Percentiles rank a stretch among this genome's conserved stretches.
phyloP scores from a whole-genome alignment of 2,797 vertebrate species.

The Bradypodion pumilum region DNA sequence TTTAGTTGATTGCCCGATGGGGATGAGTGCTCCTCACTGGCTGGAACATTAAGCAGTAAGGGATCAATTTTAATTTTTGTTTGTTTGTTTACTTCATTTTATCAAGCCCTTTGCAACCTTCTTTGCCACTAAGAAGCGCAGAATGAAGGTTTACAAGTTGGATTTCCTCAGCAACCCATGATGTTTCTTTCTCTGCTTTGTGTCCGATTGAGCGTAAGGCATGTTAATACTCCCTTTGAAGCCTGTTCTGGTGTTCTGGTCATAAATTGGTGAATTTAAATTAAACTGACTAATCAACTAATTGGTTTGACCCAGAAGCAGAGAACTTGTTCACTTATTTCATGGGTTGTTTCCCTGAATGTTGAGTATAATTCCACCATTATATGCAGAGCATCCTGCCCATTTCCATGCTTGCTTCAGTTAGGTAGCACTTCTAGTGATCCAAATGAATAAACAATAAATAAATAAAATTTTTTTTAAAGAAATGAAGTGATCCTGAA shows the following conservation, averaged over 20 bases:
- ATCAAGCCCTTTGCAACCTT: not conserved
- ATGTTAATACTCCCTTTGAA: not conserved
- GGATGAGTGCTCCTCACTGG: not conserved
- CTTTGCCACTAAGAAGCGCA: not conserved
- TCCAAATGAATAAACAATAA: not conserved
- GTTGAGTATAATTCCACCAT: not conserved
- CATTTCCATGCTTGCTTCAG: not conserved
- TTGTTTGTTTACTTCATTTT: not conserved
- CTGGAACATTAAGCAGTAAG: not conserved
- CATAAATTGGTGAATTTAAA: not conserved
- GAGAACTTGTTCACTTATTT: too few relatives aligned
- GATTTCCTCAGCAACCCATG: not conserved
- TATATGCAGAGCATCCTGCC: not conserved
- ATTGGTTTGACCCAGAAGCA: not conserved
- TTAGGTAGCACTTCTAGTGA: too few relatives aligned
- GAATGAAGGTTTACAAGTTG: not conserved
- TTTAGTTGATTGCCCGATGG: not conserved
- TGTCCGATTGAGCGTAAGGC: not conserved
- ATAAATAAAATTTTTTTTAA: too few relatives aligned
- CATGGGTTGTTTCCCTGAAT: not conserved
- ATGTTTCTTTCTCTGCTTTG: too few relatives aligned
- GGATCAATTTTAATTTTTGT: rapidly evolving
- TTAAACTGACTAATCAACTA: not conserved
- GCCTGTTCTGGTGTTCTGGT: not conserved
- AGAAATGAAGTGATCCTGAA: too few relatives aligned